Conservation (phyloP, 2,113 vertebrate species). For the Melospiza melodia region DNA sequence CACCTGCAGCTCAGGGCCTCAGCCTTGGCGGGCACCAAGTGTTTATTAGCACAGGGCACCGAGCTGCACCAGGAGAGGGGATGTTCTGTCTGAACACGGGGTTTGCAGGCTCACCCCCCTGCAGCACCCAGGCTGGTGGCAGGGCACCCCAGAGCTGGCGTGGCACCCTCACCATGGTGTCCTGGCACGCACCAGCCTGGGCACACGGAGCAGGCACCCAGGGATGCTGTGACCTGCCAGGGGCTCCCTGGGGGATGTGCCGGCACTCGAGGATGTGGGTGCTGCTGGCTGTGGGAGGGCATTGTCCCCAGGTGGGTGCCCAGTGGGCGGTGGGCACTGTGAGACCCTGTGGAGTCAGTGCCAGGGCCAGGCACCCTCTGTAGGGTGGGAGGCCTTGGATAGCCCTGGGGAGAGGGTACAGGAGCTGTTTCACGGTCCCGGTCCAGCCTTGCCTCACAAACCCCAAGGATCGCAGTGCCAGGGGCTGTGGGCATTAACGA, state of each 20-base stretch:
- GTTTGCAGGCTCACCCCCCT: background rate
- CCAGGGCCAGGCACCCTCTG: background rate
- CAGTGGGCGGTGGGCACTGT: accelerated
- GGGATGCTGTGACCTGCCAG: background rate
- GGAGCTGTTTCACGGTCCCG: accelerated
- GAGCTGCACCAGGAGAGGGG: background rate
- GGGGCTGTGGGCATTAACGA: background rate
- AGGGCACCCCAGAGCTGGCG: accelerated
- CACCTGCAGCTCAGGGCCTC: background rate
- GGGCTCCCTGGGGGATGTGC: accelerated
- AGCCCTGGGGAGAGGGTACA: background rate
- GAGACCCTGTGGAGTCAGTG: accelerated
- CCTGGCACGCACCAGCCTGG: accelerated
- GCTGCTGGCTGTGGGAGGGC: background rate
- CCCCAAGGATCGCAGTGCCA: accelerated
- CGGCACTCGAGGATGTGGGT: background rate
- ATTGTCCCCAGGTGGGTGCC: accelerated
- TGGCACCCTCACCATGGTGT: accelerated
- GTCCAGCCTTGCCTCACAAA: background rate
- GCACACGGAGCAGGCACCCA: accelerated
- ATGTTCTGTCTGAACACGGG: background rate
- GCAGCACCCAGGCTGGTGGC: background rate
- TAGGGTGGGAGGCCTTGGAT: too few relatives aligned
- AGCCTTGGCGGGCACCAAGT: accelerated
- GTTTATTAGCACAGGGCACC: background rate